Conservation (phyloP, 2,113 vertebrate genomes). For the Spheniscus mendiculus region DNA sequence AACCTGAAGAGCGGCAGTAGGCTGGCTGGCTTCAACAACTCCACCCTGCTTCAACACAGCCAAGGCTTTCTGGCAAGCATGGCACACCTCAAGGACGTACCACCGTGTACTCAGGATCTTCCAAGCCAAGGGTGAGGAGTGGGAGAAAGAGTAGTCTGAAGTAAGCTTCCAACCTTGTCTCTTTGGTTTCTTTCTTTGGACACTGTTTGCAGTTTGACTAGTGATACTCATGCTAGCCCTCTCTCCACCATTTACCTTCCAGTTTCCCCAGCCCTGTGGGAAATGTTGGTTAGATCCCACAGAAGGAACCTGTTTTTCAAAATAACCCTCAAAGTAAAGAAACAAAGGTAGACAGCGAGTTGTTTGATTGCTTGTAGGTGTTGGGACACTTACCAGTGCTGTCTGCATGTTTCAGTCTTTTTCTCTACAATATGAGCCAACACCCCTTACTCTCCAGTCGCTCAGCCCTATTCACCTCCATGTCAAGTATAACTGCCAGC, state of each 20-base stretch:
- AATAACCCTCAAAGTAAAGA: neutral
- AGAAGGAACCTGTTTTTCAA: neutral
- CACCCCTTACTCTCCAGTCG: neutral
- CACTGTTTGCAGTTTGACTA: neutral
- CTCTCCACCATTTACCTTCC: neutral
- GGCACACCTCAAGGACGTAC: neutral
- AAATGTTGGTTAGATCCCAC: neutral
- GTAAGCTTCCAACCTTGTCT: neutral
- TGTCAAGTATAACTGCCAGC: fast-evolving
- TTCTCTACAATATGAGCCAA: neutral
- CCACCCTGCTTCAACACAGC: neutral
- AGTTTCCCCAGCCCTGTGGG: neutral
- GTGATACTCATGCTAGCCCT: neutral
- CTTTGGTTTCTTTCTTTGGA: neutral
- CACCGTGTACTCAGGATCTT: fast-evolving
- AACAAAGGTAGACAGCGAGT: neutral
- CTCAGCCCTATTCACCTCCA: neutral
- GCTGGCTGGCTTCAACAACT: neutral
- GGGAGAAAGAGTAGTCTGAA: neutral
- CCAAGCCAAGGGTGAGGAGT: neutral
- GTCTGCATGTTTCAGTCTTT: neutral
- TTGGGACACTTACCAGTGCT: neutral
- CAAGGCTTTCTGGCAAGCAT: neutral
- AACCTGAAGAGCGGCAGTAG: neutral
- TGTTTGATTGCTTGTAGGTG: neutral